phyloP scores from a whole-genome alignment of 2,113 vertebrate genomes.

The Lampris incognitus region DNA sequence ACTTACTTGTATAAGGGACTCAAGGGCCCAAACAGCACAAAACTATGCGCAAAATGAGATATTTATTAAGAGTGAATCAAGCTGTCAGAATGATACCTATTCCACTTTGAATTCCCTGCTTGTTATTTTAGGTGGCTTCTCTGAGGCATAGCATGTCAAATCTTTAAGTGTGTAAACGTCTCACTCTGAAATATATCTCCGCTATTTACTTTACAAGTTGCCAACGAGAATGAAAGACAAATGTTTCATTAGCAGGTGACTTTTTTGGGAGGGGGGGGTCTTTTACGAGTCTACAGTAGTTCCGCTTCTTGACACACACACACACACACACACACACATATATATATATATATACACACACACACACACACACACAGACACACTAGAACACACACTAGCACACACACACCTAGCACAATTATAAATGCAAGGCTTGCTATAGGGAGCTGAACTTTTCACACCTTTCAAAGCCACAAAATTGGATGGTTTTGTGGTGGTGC shows the following conservation, averaged over 20 bases:
- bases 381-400: conserved; percentile 39
- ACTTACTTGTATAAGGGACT: conserved; percentile 43
- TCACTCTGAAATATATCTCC: conserved; percentile 50
- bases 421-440: conserved; percentile 87
- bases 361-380: conserved; percentile 61
- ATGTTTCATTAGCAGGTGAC: conserved; percentile 79
- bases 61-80: conserved; percentile 66
- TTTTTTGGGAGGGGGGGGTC: conserved; percentile 54
- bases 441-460: conserved; percentile 98
- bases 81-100: conserved; percentile 60
- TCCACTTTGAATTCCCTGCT: conserved; percentile 47
- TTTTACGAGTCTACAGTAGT: conserved; percentile 86
- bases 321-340: conserved; percentile 44
- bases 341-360: neutral
- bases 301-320: conserved; percentile 79
- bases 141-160: conserved; percentile 45
- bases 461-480: conserved; percentile 92
- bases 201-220: conserved; percentile 78
- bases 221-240: conserved; percentile 76
- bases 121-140: conserved; percentile 70
- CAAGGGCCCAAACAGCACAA: conserved; percentile 44
- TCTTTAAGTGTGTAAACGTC: conserved; percentile 53
- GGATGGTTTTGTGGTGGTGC: conserved; percentile 92
- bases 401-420: conserved; percentile 66
- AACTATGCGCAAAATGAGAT: conserved; percentile 52